phyloP scores from a whole-genome alignment of 2,797 vertebrate species.

The Urophycis tenuis region DNA sequence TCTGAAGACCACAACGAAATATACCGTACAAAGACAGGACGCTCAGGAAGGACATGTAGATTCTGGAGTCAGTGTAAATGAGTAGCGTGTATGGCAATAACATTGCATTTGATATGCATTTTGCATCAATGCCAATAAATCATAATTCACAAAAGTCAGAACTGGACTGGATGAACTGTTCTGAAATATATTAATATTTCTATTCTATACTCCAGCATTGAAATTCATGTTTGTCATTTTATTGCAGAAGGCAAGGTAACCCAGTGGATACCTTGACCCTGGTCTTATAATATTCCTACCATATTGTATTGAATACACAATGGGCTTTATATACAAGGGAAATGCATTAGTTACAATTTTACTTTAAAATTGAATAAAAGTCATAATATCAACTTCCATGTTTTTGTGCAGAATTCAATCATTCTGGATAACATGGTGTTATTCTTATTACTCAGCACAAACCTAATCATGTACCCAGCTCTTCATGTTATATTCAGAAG shows the following conservation, averaged over 20 bases:
- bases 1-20: background rate
- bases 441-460: no score
- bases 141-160: background rate
- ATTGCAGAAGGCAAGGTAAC: background rate
- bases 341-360: no score
- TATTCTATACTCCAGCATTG: no score
- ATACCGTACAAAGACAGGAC: background rate
- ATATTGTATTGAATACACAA: no score
- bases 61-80: background rate
- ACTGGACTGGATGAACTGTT: background rate
- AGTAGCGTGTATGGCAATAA: background rate
- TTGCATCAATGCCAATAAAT: background rate
- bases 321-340: no score
- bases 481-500: no score
- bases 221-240: background rate
- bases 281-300: no score
- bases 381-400: no score
- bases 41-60: background rate
- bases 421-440: no score
- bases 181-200: background rate
- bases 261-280: background rate
- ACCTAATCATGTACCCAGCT: no score
- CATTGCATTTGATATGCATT: background rate
- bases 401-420: no score
- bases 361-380: no score